Conservation (phyloP, 2,797 vertebrate genomes). For the Distichodus sexfasciatus region DNA sequence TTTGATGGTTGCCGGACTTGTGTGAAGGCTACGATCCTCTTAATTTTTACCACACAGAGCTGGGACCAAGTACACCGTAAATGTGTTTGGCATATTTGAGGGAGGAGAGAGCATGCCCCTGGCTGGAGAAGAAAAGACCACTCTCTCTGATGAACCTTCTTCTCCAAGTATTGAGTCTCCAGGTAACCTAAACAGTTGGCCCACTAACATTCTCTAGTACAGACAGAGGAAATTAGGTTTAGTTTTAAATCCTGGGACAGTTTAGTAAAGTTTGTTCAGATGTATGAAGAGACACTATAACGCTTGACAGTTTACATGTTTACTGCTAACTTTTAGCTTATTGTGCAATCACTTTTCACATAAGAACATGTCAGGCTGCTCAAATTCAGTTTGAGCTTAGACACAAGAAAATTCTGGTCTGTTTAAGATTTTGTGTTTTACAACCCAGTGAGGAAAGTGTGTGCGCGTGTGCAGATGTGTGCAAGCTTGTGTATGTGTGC, state of each 20-base stretch:
- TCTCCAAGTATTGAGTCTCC: constrained; percentile 49
- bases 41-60: constrained; percentile 72
- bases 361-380: constrained; percentile 44
- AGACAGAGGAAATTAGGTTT: background rate
- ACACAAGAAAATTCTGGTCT: constrained; percentile 53
- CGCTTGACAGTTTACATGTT: too few relatives aligned
- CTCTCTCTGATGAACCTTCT: constrained; percentile 81
- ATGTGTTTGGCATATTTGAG: constrained; percentile 95
- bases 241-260: background rate
- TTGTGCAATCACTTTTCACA: too few relatives aligned
- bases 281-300: too few relatives aligned
- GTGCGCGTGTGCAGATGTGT: too few relatives aligned
- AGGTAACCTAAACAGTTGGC: constrained; percentile 62
- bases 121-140: constrained; percentile 95
- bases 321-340: too few relatives aligned
- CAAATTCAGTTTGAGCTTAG: constrained; percentile 48
- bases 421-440: constrained; percentile 64
- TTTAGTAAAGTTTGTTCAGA: too few relatives aligned
- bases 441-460: constrained; percentile 38
- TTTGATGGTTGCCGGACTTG: background rate
- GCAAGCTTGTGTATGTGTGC: background rate
- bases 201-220: background rate
- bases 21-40: background rate
- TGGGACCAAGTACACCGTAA: constrained; percentile 92
- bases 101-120: constrained; percentile 92